Evolutionary conservation across 2,797 vertebrate genomes (phyloP).

Genomic region (Sciaenops ocellatus): DNA sequence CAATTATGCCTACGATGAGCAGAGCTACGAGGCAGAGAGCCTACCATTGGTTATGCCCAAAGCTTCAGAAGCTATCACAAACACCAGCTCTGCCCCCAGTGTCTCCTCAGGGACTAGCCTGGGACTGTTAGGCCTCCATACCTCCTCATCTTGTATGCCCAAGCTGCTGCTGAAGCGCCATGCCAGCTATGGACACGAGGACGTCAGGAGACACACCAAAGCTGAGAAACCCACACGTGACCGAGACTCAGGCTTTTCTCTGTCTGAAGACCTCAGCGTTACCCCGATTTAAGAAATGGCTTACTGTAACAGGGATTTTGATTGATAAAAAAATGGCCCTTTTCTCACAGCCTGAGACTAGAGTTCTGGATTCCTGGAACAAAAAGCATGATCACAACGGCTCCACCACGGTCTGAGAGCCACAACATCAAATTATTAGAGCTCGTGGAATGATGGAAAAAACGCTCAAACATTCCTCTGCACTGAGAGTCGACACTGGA

Average conservation of each 20-base stretch:
- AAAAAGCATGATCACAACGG: constrained; percentile 23
- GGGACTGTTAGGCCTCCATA: constrained; percentile 64
- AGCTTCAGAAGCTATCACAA: constrained; percentile 69
- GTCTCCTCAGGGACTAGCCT: constrained; percentile 62
- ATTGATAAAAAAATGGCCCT: constrained; percentile 10
- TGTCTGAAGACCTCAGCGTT: constrained; percentile 93
- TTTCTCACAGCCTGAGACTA: constrained; percentile 25
- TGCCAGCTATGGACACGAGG: constrained; percentile 88
- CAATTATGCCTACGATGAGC: constrained; percentile 92
- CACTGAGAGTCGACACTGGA: constrained; percentile 58
- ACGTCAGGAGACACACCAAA: constrained; percentile 85
- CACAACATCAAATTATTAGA: constrained; percentile 29
- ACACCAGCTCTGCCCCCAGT: constrained; percentile 62
- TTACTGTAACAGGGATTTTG: constrained; percentile 3
- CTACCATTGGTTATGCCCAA: constrained; percentile 78
- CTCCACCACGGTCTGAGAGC: constrained; percentile 7
- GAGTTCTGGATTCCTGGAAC: constrained; percentile 28
- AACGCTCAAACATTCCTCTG: constrained; percentile 49
- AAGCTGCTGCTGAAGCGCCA: constrained; percentile 87
- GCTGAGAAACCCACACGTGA: constrained; percentile 88
- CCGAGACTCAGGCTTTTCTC: constrained; percentile 92
- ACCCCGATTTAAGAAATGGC: constrained; percentile 82
- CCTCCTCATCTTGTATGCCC: constrained; percentile 71
- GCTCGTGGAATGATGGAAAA: constrained; percentile 74
- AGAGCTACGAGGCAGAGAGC: constrained; percentile 85